Base-by-base conservation (phyloP, 2,888 invertebrate species). In the Drosophila mettleri region DNA sequence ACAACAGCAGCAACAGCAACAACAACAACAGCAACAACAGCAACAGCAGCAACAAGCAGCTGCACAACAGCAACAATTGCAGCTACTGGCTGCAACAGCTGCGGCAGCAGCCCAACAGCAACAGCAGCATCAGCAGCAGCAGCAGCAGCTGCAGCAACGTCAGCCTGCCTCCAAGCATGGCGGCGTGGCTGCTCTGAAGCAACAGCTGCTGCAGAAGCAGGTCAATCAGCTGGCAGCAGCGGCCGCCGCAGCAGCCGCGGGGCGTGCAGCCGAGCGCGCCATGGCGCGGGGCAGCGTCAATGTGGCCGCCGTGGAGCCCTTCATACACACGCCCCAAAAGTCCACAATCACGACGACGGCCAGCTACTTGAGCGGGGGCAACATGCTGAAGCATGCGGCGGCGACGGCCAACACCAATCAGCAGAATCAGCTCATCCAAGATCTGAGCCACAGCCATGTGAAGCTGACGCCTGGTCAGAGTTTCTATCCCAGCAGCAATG, bases 241-340 rank as follows among this genome's bases (percentile, higher is more conserved):
- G 48, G 65, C 90, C 62, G 78, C 87, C 39, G 64, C 73, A 5
- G 78, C 77, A 2, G 74, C 79, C 31, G 81, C 85, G 4, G 77
- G 88, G 8, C 78, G 83, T 3, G 85, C 80, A 10, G 75, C 77
- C 6, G 77, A 77, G 33, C 77, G 77, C n/a, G 65, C 88, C 48
- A 84, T 92, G 29, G 93, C 95, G 8, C 75, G 75, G 2, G 75
- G 75, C 68, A 93, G 96, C 51, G 96, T 96, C 58, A 97, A 97
- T 92, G 95, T 97, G 68, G 97, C 97, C 18, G 97, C 97, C 46
- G 96, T 97, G 36, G 97, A 97, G 90, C 97, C 97, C 4, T 97
- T 96, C 91, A 96, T 97, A 88, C 97, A 97, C 88, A 95, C 97
- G 86, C 97, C 97, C 57, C 94, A 94, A 49, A 92, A 93, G 74